Conservation (phyloP, 2,797 vertebrate genomes). For the Podargus strigoides region DNA sequence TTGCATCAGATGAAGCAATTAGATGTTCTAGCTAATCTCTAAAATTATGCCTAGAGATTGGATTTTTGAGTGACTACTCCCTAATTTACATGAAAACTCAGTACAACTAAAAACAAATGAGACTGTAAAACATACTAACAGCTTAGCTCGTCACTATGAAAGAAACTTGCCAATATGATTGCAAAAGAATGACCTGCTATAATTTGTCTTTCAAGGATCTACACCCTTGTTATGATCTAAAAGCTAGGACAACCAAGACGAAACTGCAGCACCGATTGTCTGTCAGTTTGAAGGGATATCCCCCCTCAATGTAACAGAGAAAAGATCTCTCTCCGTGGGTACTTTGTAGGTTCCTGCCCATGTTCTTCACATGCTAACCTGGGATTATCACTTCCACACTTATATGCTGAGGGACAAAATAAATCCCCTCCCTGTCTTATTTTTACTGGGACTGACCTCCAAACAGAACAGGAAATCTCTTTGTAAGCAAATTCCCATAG, state of each 20-base stretch:
- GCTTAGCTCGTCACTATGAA: not conserved
- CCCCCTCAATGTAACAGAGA: fast-evolving
- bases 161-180: not conserved
- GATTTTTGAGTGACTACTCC: not conserved
- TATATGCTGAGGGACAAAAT: not conserved
- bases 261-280: not conserved
- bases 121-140: not conserved
- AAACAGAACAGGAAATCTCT: conserved; percentile 73
- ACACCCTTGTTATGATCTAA: not conserved
- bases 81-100: not conserved
- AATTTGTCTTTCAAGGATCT: not conserved
- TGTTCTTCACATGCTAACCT: not conserved
- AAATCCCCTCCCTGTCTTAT: conserved; percentile 33
- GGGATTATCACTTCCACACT: not conserved
- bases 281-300: not conserved
- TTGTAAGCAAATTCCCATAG: conserved; percentile 73
- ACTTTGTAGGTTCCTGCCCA: not conserved
- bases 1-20: not conserved
- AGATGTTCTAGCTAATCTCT: not conserved
- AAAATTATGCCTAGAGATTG: not conserved
- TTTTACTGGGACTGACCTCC: conserved; percentile 58
- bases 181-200: not conserved
- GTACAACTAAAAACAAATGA: not conserved
- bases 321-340: not conserved
- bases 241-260: not conserved